These are phyloP conservation scores for Zoanthus gigantus DNA, from an alignment of 92 coral and sea anemone species.

Conservation along the genomic window DNA sequence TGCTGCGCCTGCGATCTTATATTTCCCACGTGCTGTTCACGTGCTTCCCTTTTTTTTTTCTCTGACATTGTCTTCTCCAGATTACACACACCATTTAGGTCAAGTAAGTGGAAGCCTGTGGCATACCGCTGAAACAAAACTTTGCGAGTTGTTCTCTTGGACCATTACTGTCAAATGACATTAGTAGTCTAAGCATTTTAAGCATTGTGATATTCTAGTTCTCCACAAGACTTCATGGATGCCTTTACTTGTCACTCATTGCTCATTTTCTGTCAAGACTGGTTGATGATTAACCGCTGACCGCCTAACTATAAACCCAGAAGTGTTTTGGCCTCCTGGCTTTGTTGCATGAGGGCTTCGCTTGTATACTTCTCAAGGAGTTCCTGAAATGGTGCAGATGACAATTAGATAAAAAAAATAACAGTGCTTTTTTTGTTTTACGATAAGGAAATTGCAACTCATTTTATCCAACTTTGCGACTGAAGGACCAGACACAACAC, in stretches of 20 bases:
- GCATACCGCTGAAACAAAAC: too few relatives aligned
- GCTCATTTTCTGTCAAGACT: neutral
- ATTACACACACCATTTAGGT: too few relatives aligned
- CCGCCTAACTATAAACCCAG: conserved; percentile 77
- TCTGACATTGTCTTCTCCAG: too few relatives aligned
- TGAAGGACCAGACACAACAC: neutral
- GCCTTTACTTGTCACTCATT: neutral
- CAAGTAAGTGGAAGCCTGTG: too few relatives aligned
- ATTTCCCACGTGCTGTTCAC: too few relatives aligned
- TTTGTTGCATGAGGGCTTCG: conserved; percentile 92
- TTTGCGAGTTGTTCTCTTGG: too few relatives aligned
- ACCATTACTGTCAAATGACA: too few relatives aligned
- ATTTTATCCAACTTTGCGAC: neutral
- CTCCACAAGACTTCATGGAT: neutral
- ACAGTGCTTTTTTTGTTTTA: neutral
- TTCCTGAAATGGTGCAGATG: conserved; percentile 63
- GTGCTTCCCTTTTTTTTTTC: too few relatives aligned
- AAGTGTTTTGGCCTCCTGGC: conserved; percentile 94
- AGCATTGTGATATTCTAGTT: neutral
- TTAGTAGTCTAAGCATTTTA: too few relatives aligned
- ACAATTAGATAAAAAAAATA: neutral
- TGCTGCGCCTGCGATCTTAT: too few relatives aligned
- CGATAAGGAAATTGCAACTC: neutral
- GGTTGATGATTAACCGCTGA: neutral
- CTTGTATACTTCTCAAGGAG: conserved; percentile 96